Base-by-base conservation (phyloP, 2,113 vertebrate species). In the Apteryx mantelli region DNA sequence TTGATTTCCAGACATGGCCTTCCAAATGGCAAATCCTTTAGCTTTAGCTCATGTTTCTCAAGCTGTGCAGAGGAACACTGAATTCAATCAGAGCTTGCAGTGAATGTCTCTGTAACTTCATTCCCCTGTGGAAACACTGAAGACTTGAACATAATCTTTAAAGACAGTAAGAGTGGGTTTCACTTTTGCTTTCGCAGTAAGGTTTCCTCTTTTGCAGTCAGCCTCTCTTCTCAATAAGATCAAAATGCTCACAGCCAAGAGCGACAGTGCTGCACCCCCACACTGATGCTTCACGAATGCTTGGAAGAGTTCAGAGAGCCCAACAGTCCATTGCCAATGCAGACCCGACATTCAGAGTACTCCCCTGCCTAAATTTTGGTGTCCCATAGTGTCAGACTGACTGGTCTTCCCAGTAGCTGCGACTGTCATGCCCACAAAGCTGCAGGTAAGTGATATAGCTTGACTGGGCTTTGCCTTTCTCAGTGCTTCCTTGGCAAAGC, bases 1-100 rank as follows among this genome's bases (percentile, higher is more conserved):
- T 95, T 97, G 95, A 96, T 95, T 93, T 93, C 95, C 81, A 95
- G 84, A 89, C 92, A 91, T 26, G 75, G 75, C 66, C 40, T 86
- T 82, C 81, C 80, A 58, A 85, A 87, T 80, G 73, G 87, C 63
- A 95, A 89, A 95, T 92, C 75, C 78, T 89, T 82, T 93, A 84
- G 52, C 86, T 94, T 89, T 93, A 97, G 68, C 69, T 81, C 5
- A 12, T 75, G 61, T 91, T 97, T 82, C 81, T 92, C 68, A 92
- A 93, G 61, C 70, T 75, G 32, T 32, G 38, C 38, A 94, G 90
- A 91, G 65, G 52, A 90, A 88, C 52, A 84, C 22, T 56, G 69
- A 95, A 92, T 91, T 84, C 84, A 83, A 95, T 79, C 61, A 88
- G 91, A 88, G 42, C 30, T 86, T 94, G 69, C 56, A 79, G 36